Evolutionary conservation across 30 jellyfish, hydroid and myxozoan species (phyloP).

Genomic region (Pelagia noctiluca): DNA sequence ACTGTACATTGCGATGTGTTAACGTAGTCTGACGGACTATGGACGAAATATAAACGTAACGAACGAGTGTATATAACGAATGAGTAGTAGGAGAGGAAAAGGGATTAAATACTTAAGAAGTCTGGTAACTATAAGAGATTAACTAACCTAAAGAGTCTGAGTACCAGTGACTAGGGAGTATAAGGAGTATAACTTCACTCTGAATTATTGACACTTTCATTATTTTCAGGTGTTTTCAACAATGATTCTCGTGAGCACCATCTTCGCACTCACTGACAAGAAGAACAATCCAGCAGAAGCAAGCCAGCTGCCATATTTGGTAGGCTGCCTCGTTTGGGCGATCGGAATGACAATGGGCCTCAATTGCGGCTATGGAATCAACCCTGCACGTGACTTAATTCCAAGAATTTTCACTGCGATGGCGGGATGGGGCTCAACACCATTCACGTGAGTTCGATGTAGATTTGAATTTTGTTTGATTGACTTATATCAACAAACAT

Average conservation of each 20-base stretch:
- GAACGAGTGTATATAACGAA: too few relatives aligned
- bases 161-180: too few relatives aligned
- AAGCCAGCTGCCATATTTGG: conserved; percentile 74
- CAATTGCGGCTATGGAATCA: conserved; percentile 95
- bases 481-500: too few relatives aligned
- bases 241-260: conserved; percentile 84
- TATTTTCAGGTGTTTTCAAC: conserved; percentile 83
- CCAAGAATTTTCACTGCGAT: conserved; percentile 91
- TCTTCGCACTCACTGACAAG: conserved; percentile 90
- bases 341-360: conserved; percentile 95
- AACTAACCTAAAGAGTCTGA: too few relatives aligned
- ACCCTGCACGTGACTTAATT: conserved; percentile 96
- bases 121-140: too few relatives aligned
- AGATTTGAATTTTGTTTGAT: not conserved
- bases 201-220: too few relatives aligned
- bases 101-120: too few relatives aligned
- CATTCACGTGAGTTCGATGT: conserved; percentile 73
- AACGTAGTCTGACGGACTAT: too few relatives aligned
- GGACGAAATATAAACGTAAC: too few relatives aligned
- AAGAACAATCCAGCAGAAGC: conserved; percentile 77
- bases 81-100: too few relatives aligned
- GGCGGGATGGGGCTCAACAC: conserved; percentile 94
- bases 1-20: too few relatives aligned
- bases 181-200: too few relatives aligned
- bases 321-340: conserved; percentile 91